Conservation (phyloP, 2,797 vertebrate genomes). For the Anableps anableps region DNA sequence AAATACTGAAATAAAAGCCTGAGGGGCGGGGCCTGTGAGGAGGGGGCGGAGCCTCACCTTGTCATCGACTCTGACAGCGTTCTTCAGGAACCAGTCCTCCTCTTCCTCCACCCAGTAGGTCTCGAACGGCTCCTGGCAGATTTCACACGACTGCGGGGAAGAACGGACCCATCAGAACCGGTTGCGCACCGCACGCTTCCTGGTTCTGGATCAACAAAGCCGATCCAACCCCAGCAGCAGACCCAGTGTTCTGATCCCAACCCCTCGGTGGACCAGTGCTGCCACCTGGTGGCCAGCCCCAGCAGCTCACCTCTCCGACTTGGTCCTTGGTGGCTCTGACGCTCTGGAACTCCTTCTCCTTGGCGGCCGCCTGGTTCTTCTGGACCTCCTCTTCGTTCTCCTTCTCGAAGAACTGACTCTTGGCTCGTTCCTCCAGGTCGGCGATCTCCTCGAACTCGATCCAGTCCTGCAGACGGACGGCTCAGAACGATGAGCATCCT, state of each 20-base stretch:
- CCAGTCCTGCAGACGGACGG: slow-evolving; percentile 87
- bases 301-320: slow-evolving; percentile 87
- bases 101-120: slow-evolving; percentile 99
- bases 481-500: background rate
- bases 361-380: slow-evolving; percentile 95
- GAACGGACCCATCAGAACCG: background rate
- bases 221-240: background rate
- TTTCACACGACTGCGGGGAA: slow-evolving; percentile 90
- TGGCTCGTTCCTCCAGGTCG: slow-evolving; percentile 95
- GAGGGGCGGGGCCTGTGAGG: background rate
- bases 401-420: slow-evolving; percentile 98
- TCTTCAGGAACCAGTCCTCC: slow-evolving; percentile 98
- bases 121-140: slow-evolving; percentile 97
- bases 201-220: background rate
- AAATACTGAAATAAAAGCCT: background rate
- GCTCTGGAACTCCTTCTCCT: slow-evolving; percentile 94
- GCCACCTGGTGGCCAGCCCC: background rate
- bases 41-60: slow-evolving; percentile 77
- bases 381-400: slow-evolving; percentile 95
- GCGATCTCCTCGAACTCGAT: slow-evolving; percentile 99
- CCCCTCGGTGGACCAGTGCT: background rate
- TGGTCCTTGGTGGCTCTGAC: slow-evolving; percentile 94
- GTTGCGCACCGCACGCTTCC: background rate
- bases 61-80: slow-evolving; percentile 93
- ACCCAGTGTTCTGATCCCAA: too few relatives aligned